Evolutionary conservation across 1,140 invertebrate genomes (phyloP).

Genomic region (Saxidomus purpurata): DNA sequence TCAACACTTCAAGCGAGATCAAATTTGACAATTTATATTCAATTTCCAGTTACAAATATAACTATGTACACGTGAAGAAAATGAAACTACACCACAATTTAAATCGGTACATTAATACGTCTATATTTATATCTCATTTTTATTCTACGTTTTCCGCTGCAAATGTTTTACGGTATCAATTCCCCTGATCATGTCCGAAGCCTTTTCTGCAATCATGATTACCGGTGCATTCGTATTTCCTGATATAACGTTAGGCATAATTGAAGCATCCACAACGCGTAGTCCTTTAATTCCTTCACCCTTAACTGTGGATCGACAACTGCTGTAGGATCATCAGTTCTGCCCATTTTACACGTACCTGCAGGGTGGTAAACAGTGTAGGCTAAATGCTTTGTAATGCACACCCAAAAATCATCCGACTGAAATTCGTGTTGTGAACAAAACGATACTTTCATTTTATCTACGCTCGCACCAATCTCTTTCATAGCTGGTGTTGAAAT

Average conservation of each 20-base stretch:
- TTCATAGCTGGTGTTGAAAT: slow-evolving; percentile 49
- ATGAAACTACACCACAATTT: no score
- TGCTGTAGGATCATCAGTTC: neutral
- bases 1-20: no score
- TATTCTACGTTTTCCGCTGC: no score
- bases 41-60: no score
- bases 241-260: slow-evolving; percentile 73
- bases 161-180: slow-evolving; percentile 32
- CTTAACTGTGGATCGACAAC: slow-evolving; percentile 52
- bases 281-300: slow-evolving; percentile 65
- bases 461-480: slow-evolving; percentile 31
- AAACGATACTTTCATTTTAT: slow-evolving; percentile 46
- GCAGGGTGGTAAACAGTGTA: slow-evolving; percentile 88
- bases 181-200: slow-evolving; percentile 91
- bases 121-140: no score
- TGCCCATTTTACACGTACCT: slow-evolving; percentile 94
- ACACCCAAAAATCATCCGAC: slow-evolving; percentile 47
- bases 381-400: slow-evolving; percentile 38
- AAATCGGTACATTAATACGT: no score
- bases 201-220: slow-evolving; percentile 96
- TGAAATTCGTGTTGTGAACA: slow-evolving; percentile 41
- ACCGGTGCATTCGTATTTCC: slow-evolving; percentile 94
- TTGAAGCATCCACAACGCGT: slow-evolving; percentile 77
- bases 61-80: no score
- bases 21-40: no score